Percentiles rank a stretch among this genome's conserved stretches.
These are phyloP conservation scores for Diogma glabrata DNA, from an alignment of 2,888 invertebrate species.

Conservation along the genomic window DNA sequence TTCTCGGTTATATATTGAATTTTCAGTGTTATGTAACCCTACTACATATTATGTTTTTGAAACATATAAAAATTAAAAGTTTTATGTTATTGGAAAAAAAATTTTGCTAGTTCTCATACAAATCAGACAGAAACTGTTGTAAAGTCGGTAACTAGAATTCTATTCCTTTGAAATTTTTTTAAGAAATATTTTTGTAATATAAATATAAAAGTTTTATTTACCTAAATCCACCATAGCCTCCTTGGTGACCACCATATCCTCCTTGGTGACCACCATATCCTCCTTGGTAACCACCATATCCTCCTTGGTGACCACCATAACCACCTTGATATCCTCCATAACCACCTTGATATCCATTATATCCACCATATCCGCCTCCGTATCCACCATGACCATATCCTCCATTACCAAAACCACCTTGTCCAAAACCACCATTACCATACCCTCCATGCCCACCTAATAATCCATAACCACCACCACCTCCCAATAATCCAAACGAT, in stretches of 20 bases:
- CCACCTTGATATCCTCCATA: background rate
- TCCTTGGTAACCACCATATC: background rate
- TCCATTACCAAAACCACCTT: constrained; percentile 9
- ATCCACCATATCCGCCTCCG: constrained; percentile 9
- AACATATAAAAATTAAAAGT: too few species aligned
- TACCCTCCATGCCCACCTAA: constrained; percentile 12
- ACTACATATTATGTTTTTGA: too few species aligned
- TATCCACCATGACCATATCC: constrained; percentile 10
- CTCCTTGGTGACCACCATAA: background rate
- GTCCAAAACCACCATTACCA: constrained; percentile 2
- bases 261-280: background rate
- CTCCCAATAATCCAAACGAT: constrained; percentile 3
- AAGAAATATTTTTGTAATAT: too few species aligned
- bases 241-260: constrained; percentile 11
- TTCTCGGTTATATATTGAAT: too few species aligned
- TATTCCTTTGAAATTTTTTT: too few species aligned
- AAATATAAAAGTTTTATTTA: too few species aligned
- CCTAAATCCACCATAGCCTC: too few species aligned
- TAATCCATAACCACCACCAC: constrained; percentile 1
- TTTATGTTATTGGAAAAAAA: too few species aligned
- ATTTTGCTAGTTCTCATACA: too few species aligned
- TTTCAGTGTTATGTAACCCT: too few species aligned
- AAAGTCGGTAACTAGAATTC: too few species aligned
- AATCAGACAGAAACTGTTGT: too few species aligned
- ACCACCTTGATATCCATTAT: constrained; percentile 3